phyloP scores from a whole-genome alignment of 2,888 invertebrate species.

The Plagodis dolabraria region DNA sequence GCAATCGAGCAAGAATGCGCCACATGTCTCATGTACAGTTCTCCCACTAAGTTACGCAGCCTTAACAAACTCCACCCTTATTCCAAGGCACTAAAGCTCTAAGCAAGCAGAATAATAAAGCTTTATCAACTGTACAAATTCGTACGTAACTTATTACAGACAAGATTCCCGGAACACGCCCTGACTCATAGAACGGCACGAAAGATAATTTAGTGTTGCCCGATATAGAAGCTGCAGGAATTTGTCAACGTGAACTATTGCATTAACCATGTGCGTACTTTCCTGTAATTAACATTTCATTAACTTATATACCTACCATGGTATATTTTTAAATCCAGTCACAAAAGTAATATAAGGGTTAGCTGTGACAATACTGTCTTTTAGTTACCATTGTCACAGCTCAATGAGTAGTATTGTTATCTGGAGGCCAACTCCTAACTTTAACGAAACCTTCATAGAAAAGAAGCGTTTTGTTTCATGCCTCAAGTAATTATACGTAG shows the following conservation, averaged over 20 bases:
- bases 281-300: conserved; percentile 14
- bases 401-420: too few relatives aligned
- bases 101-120: conserved; percentile 10
- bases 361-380: too few relatives aligned
- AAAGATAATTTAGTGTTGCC: conserved; percentile 61
- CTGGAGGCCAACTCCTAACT: too few relatives aligned
- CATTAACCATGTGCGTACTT: conserved; percentile 21
- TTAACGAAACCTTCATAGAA: too few relatives aligned
- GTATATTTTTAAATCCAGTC: too few relatives aligned
- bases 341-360: too few relatives aligned
- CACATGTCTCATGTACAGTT: conserved; percentile 34
- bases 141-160: conserved; percentile 52
- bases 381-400: too few relatives aligned
- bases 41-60: conserved; percentile 13
- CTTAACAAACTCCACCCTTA: conserved; percentile 5
- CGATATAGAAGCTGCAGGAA: conserved; percentile 62
- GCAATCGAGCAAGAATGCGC: conserved; percentile 55
- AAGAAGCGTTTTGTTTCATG: too few relatives aligned
- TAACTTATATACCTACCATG: neutral
- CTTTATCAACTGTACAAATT: conserved; percentile 31
- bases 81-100: conserved; percentile 10
- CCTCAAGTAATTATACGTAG: too few relatives aligned
- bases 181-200: conserved; percentile 63
- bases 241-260: conserved; percentile 47
- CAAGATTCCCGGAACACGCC: conserved; percentile 61